Base-by-base conservation (phyloP, 2,797 vertebrate species). In the Melanotaenia nigrans region DNA sequence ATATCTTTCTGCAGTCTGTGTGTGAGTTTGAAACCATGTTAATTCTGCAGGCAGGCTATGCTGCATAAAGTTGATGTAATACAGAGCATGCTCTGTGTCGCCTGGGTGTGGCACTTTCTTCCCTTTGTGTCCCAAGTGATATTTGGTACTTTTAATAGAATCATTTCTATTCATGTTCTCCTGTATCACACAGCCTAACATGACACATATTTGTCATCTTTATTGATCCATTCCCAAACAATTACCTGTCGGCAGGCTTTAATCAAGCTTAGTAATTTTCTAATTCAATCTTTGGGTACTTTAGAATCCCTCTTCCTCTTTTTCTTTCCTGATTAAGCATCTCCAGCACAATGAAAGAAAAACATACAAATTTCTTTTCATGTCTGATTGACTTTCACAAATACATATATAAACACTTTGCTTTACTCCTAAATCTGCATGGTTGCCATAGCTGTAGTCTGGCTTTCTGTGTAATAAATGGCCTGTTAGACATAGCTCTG, bases 391-490 rank as follows among this genome's bases (percentile, higher is more conserved):
- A 47, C 54, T 71, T 72, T 73, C 47, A 74, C 59, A 60, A 60
- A 63, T 65, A 71, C 67, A 68, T 62, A 40, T n/a, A 36, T 16
- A 51, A 13, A 30, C 58, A 53, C 33, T 51, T 36, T 53, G 49
- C 57, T 74, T 38, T 61, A 65, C 22, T 71, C 54, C n/a, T 42
- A 65, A 24, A 18, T 57, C 55, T 81, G 62, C 65, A 73, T 16
- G 64, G n/a, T 71, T 73, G 75, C 63, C 78, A n/a, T 86, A 65
- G 68, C 73, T 3, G n/a, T 65, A 62, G 60, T 83, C 87, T 85
- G 84, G 83, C 77, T 88, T 56, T 86, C 69, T 78, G 68, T 67
- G 63, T 89, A 88, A 93, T 87, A 87, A 91, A 93, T 87, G 89
- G 85, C 77, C 83, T 75, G 79, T 78, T 85, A 67, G 87, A 82